Percentiles rank a stretch among this genome's conserved stretches.
phyloP scores from a whole-genome alignment of 2,797 vertebrate genomes.

The Coluber constrictor region DNA sequence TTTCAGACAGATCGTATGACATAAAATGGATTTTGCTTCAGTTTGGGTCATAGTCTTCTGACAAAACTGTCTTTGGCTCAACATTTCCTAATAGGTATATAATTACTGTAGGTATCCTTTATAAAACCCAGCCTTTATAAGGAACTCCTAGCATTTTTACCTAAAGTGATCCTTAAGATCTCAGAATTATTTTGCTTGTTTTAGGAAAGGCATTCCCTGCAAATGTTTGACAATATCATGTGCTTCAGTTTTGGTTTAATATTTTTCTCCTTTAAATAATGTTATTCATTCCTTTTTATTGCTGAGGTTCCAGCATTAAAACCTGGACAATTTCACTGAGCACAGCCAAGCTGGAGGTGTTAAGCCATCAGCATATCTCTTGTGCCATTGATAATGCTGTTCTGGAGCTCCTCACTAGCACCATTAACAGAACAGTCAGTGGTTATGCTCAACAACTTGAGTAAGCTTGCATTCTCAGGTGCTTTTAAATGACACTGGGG shows the following conservation, averaged over 20 bases:
- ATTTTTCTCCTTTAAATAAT: neutral
- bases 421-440: neutral
- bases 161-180: neutral
- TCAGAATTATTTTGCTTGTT: neutral
- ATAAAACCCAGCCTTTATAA: neutral
- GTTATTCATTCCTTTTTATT: neutral
- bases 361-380: neutral
- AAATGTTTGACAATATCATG: neutral
- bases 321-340: neutral
- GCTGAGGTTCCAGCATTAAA: neutral
- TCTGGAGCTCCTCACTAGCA: neutral
- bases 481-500: conserved; percentile 8
- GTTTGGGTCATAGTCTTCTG: neutral
- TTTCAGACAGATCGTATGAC: neutral
- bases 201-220: neutral
- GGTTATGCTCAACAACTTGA: neutral
- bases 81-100: neutral
- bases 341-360: conserved; percentile 11
- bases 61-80: neutral
- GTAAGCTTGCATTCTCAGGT: conserved; percentile 2
- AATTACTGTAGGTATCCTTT: neutral
- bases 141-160: neutral
- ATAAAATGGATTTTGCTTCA: neutral
- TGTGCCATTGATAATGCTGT: neutral
- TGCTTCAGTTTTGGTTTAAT: neutral